Conservation (phyloP, 2,797 vertebrate genomes). For the Enteromius argenteus region DNA sequence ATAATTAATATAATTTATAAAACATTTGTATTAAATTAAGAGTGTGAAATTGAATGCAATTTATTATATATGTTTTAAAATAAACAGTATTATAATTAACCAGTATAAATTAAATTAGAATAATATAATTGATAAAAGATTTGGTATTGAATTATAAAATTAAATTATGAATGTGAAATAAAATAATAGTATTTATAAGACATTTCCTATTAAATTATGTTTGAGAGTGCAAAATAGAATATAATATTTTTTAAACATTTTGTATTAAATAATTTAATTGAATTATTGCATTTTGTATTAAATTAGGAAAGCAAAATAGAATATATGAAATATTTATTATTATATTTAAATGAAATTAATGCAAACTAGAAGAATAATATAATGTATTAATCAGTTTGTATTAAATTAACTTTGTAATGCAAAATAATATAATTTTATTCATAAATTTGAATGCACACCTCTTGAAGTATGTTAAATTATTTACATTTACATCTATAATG, state of each 20-base stretch:
- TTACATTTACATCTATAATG: neutral
- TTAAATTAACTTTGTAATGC: neutral
- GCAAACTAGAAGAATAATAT: neutral
- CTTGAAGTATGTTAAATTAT: neutral
- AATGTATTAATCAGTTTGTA: neutral
- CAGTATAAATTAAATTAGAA: neutral
- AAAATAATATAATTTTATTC: neutral
- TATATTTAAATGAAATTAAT: neutral
- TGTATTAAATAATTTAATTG: neutral
- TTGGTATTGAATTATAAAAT: constrained; percentile 2
- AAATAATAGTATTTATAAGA: neutral
- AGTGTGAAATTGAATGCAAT: neutral
- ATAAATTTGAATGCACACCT: neutral
- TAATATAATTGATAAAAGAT: neutral
- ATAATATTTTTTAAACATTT: neutral
- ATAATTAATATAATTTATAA: neutral
- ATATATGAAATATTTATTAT: neutral
- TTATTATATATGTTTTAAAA: neutral
- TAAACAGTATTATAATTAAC: neutral
- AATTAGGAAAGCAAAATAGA: neutral
- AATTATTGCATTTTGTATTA: neutral
- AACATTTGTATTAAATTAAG: neutral
- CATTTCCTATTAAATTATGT: neutral
- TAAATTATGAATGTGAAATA: neutral
- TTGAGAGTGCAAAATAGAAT: neutral